Evolutionary conservation across 1,140 invertebrate species (phyloP), one percentile per base, ranked within the genome.

Genomic region (Drosophila lowei): DNA sequence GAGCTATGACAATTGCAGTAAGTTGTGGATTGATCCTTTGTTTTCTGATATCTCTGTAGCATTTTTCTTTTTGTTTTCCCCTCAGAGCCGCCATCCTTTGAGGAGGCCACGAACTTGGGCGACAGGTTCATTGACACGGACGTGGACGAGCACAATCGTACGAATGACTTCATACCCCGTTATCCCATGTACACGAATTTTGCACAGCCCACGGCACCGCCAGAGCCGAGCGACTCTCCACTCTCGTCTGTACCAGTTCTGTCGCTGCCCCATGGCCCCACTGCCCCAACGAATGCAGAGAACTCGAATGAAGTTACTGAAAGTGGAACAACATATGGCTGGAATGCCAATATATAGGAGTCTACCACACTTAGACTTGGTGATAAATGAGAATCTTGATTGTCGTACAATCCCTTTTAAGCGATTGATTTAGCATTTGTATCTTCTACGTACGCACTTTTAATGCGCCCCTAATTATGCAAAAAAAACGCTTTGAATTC

Each of bases 111-210:
- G 1, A 46, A 63, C 8, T 67, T 75, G 28, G 70, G 70, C 1
- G 78, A 76, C 7, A 75, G 57, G 16, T 91, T 90, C 41, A 57
- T 90, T 2, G 90, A 91, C 38, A 78, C 62, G 16, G 90, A 91
- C 57, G 71, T 59, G 6, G 72, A 85, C 48, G 81, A 81, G 16
- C 79, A 72, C 25, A 71, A 90, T 67, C 72, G 75, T n/a, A 76
- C 65, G 2, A 84, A 89, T 50, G 86, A 83, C 44, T 91, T 89
- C 9, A 61, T 88, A 38, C 90, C 90, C 2, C 72, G 73, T 18
- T 91, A 91, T 66, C 90, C 90, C 6, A 90, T 89, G 85, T 89
- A 89, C 47, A 84, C 77, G 2, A 84, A 89, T 44, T 89, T 89
- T 50, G 85, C 85, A 1, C 48, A 21, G 48, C 85, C 85, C 1